Evolutionary conservation across 2,888 invertebrate genomes (phyloP), one percentile per base, ranked within the genome.

Genomic region (Eubasilissa splendida): DNA sequence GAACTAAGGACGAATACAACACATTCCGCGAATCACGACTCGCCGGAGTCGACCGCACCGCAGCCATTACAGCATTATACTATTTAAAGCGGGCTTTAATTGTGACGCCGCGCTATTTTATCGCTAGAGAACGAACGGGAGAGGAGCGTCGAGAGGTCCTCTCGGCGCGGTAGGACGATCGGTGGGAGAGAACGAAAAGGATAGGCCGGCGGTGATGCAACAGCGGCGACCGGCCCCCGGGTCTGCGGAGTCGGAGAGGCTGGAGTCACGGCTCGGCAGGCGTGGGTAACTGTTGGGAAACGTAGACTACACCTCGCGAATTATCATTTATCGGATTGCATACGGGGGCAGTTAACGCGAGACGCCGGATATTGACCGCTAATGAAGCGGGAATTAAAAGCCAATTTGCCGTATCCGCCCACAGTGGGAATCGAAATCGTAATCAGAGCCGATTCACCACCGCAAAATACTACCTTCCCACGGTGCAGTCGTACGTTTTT

Each of bases 361-460:
- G 56, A 65, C 73, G 56, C 79, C 73, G 79, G 79, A 79, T 79
- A 79, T 63, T 79, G 74, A 68, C 4, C 56, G 33, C 63, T 65
- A 79, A 73, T 74, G 73, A 65, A 73, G 54, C 31, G 10, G 65
- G 73, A 42, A 74, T 73, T 79, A 63, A 53, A 73, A 79, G 73
- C 54, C 63, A 65, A 74, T 73, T 65, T 54, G 10, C 73, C 42
- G 56, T 74, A 74, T 74, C 79, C 79, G 63, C 65, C 73, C 79
- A 65, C 54, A 42, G 22, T 14, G 60, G 54, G 76, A 58, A 76
- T 65, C 76, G 31, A 76, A 65, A 76, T 65, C 31, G 65, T 22
- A 66, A 75, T 75, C 75, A 50, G 14, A 22, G 12, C 54, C 56
- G 31, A 50, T 56, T 70, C 53, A 14, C 52, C 53, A 52, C 56